Conservation (phyloP, 2,113 vertebrate species). For the Ondatra zibethicus region DNA sequence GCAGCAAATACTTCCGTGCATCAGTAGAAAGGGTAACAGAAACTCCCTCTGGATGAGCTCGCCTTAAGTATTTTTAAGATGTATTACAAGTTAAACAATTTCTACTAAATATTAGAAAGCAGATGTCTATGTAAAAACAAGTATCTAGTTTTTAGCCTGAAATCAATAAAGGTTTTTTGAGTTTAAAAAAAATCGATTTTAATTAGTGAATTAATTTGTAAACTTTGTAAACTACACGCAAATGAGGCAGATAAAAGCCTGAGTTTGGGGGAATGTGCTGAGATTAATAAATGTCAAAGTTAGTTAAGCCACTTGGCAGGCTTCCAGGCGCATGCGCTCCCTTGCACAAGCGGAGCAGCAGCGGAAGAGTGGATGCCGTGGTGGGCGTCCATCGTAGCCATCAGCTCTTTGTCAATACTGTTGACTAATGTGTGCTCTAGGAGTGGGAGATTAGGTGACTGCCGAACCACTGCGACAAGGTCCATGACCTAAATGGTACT, state of each 20-base stretch:
- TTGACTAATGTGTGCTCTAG: neutral
- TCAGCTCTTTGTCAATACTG: neutral
- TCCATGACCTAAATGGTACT: constrained; percentile 63
- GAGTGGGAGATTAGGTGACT: neutral
- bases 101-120: constrained; percentile 3
- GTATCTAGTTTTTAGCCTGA: constrained; percentile 38
- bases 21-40: constrained; percentile 45
- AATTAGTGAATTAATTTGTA: neutral
- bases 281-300: neutral
- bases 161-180: neutral
- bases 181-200: neutral
- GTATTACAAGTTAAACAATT: neutral
- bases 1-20: neutral
- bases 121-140: constrained; percentile 37
- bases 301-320: neutral
- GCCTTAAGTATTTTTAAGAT: constrained; percentile 27
- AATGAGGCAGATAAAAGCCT: neutral
- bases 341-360: neutral
- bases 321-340: neutral
- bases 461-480: neutral
- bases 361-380: too few species aligned
- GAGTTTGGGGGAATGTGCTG: neutral
- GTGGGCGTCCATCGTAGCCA: accelerated
- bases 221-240: neutral
- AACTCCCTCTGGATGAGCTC: neutral